Conservation (phyloP, 2,888 invertebrate genomes). For the Alloscopus bannaensis region DNA sequence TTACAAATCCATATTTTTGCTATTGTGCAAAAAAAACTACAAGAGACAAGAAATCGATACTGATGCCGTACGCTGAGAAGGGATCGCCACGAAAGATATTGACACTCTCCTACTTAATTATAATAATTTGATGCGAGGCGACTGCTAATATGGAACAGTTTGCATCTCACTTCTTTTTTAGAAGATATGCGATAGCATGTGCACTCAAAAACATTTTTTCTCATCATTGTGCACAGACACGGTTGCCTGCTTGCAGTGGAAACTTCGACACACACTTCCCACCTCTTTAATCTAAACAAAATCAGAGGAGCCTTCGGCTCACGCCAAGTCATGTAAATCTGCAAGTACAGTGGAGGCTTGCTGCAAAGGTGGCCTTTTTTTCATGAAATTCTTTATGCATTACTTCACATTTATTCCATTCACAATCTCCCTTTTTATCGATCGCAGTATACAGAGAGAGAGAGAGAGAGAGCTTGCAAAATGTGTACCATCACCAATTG, state of each 20-base stretch:
- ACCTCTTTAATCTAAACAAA: not conserved
- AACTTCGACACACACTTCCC: conserved; percentile 26
- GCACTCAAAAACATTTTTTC: not conserved
- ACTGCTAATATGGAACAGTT: too few species aligned
- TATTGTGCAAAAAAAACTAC: conserved; percentile 12
- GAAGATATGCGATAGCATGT: not conserved
- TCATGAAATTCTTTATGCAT: conserved; percentile 26
- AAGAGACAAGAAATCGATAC: too few species aligned
- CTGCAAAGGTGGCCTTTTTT: conserved; percentile 37
- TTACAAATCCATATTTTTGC: too few species aligned
- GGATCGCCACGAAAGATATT: too few species aligned
- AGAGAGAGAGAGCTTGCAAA: too few species aligned
- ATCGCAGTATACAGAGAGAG: too few species aligned
- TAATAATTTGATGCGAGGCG: too few species aligned
- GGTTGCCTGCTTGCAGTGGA: conserved; percentile 1
- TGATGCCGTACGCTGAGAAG: too few species aligned
- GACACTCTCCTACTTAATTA: too few species aligned
- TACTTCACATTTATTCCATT: conserved; percentile 39
- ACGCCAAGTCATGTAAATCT: conserved; percentile 33
- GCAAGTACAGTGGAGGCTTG: not conserved
- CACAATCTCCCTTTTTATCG: conserved; percentile 18
- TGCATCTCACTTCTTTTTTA: too few species aligned
- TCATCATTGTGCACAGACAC: conserved; percentile 39
- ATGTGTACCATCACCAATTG: too few species aligned
- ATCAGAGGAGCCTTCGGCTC: conserved; percentile 29